These are phyloP conservation scores for Acrocephalus arundinaceus DNA, from an alignment of 2,113 vertebrate genomes.

Conservation along the genomic window DNA sequence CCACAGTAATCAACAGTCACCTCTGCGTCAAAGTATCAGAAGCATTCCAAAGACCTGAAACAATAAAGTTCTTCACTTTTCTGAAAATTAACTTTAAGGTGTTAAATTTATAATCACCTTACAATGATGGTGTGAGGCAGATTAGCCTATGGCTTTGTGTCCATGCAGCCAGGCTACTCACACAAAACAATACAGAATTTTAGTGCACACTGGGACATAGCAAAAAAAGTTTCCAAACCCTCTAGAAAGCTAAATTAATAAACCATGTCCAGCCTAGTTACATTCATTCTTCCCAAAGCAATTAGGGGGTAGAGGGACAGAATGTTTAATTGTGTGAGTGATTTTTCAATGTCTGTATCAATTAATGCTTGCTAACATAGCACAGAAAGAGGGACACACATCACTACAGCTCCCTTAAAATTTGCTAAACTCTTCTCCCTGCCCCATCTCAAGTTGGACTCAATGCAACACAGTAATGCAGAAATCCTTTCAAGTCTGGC, in stretches of 20 bases:
- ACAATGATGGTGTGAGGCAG: not conserved
- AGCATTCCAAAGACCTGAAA: not conserved
- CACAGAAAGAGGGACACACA: not conserved
- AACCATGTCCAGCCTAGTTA: not conserved
- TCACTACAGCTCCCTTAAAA: not conserved
- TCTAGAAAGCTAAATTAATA: constrained; percentile 10
- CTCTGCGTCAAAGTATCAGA: not conserved
- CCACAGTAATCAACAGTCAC: not conserved
- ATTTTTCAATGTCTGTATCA: constrained; percentile 1
- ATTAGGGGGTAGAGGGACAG: not conserved
- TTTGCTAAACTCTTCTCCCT: not conserved
- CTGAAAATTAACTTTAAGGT: not conserved
- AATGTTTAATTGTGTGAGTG: not conserved
- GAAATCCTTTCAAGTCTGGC: not conserved
- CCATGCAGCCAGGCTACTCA: not conserved
- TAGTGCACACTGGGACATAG: not conserved
- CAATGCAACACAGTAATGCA: not conserved
- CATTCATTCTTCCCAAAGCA: constrained; percentile 27
- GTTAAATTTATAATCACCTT: not conserved
- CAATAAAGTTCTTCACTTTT: not conserved
- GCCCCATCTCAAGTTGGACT: not conserved
- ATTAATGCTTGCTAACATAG: not conserved
- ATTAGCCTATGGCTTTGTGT: not conserved
- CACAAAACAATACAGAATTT: not conserved
- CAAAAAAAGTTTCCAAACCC: not conserved